A percentile compares a stretch with the other conserved stretches of the same genome.
Conservation (phyloP, 2,888 invertebrate species). For the Chrysotoxum bicinctum region DNA sequence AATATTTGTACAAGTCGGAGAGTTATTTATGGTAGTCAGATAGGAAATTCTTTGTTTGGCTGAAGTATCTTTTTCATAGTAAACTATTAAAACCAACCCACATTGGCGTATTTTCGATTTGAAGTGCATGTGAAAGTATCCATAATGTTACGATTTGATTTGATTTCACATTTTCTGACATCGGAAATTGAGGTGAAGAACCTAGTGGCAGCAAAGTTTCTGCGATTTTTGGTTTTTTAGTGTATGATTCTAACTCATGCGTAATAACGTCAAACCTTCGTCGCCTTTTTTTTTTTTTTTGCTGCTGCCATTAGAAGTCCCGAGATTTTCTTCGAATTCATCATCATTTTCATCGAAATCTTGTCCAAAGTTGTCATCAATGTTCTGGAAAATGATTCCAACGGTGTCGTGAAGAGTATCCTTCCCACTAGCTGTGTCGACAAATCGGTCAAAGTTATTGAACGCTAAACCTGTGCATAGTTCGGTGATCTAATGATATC, state of each 20-base stretch:
- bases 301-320: not conserved
- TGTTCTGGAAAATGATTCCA: no score
- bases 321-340: no score
- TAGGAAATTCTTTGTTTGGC: not conserved
- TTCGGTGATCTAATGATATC: not conserved
- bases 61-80: not conserved
- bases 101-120: not conserved
- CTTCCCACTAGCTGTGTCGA: no score
- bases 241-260: not conserved
- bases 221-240: not conserved
- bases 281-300: not conserved
- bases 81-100: not conserved
- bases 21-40: not conserved
- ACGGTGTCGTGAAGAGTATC: no score
- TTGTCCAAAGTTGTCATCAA: no score
- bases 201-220: not conserved
- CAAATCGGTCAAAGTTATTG: no score
- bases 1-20: not conserved
- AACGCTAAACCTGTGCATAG: no score
- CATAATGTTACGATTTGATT: not conserved
- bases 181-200: no score
- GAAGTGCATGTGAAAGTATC: not conserved
- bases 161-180: no score
- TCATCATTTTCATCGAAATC: no score
- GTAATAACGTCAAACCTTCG: not conserved